Conservation (phyloP, 53 echinoderm and acorn worm species). For the Echinometra lucunter region DNA sequence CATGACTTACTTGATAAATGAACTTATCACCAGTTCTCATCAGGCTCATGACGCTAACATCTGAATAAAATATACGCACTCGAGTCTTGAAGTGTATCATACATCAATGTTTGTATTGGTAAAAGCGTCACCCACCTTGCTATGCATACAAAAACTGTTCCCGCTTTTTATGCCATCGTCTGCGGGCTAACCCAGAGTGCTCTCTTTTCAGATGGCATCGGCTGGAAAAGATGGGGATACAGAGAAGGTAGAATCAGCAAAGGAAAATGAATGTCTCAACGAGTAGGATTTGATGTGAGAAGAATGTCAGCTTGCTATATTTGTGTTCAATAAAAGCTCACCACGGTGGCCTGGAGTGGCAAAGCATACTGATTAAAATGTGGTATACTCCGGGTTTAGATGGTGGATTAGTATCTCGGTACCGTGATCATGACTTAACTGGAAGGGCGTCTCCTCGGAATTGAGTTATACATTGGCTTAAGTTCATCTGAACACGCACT, state of each 20-base stretch:
- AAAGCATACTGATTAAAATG: slow-evolving; percentile 27
- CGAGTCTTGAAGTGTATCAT: slow-evolving; percentile 1
- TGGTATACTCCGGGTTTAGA: background rate
- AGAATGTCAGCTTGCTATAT: slow-evolving; percentile 32
- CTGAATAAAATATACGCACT: slow-evolving; percentile 15
- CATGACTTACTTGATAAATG: background rate
- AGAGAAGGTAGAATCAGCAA: background rate
- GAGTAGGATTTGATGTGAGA: slow-evolving; percentile 11
- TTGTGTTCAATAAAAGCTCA: slow-evolving; percentile 9
- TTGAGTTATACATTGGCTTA: background rate
- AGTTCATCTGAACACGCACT: background rate
- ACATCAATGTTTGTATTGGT: slow-evolving; percentile 17
- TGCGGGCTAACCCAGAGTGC: background rate
- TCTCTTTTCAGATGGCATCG: background rate
- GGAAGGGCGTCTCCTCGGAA: background rate
- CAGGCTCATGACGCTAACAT: background rate
- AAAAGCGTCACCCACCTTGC: background rate
- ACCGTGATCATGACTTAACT: background rate
- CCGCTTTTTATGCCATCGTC: background rate
- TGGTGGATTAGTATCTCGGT: background rate
- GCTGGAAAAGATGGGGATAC: background rate
- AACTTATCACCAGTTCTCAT: background rate
- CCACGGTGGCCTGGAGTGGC: background rate
- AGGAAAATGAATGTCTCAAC: slow-evolving; percentile 16
- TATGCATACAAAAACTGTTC: background rate